phyloP scores from a whole-genome alignment of 2,888 invertebrate genomes.

The Chelonus formosanus region DNA sequence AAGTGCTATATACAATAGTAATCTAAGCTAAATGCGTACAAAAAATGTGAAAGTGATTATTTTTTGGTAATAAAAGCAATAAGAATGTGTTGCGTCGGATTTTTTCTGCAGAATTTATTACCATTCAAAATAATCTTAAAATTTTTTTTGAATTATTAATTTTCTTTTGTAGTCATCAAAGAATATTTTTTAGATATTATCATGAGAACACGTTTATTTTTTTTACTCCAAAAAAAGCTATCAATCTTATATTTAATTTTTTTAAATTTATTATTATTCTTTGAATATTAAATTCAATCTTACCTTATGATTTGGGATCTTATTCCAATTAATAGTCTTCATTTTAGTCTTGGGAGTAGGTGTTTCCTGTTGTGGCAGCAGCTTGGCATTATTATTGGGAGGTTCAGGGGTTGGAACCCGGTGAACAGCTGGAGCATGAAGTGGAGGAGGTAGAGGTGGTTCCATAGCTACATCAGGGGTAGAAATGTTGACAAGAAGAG shows the following conservation, averaged over 20 bases:
- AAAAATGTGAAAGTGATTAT: too few relatives aligned
- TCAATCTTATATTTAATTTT: neutral
- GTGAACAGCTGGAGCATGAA: conserved; percentile 59
- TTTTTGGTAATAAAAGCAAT: neutral
- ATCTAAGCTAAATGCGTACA: too few relatives aligned
- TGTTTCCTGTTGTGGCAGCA: conserved; percentile 89
- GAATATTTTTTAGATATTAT: too few relatives aligned
- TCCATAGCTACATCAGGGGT: conserved; percentile 52
- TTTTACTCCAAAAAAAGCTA: neutral
- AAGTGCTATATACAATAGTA: conserved; percentile 2
- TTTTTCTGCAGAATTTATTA: too few relatives aligned
- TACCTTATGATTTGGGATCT: conserved; percentile 90
- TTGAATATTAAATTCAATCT: neutral
- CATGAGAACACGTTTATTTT: too few relatives aligned
- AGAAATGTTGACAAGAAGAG: conserved; percentile 57
- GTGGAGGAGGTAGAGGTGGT: conserved; percentile 61
- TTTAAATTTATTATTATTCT: neutral
- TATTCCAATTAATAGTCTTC: conserved; percentile 98
- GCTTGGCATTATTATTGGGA: conserved; percentile 62
- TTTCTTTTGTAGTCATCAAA: too few relatives aligned
- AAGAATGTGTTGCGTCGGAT: neutral
- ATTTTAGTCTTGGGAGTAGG: conserved; percentile 95
- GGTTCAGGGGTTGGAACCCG: conserved; percentile 58
- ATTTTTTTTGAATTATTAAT: too few relatives aligned
- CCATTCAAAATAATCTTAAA: too few relatives aligned